Evolutionary conservation across 2,888 invertebrate genomes (phyloP), one percentile per base, ranked within the genome.

Genomic region (Epinotia bilunana): DNA sequence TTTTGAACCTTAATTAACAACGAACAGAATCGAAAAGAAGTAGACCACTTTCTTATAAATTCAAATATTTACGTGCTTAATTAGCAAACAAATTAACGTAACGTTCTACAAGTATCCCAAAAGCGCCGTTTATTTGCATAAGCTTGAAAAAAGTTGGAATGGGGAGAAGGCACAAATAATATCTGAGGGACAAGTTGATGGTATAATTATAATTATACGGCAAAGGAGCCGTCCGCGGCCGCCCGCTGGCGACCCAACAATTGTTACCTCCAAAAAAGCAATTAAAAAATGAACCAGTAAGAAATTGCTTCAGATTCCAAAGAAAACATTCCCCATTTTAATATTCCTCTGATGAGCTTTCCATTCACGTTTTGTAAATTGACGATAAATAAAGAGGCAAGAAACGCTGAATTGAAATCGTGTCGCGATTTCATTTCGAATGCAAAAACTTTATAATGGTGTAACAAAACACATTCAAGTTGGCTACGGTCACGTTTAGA

Each of bases 181-280:
- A 91, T 88, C 89, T 84, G 86, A 85, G 88, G 91, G 87, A 88
- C 86, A 90, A 90, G 90, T 90, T 93, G 93, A 93, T 92, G 91
- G 89, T 92, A 92, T 92, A 91, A 93, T 93, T 93, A 92, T 92
- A 93, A 93, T 92, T 90, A 92, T 90, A 88, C 86, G 86, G 79
- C 85, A 91, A 92, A 90, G 89, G 86, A 85, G 88, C 91, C 91
- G 88, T 91, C 92, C 88, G 88, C 86, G 91, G 86, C 93, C 93
- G 89, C 93, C 93, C 93, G 93, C 93, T 90, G 93, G 79, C 86
- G 77, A 83, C 83, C 81, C 86, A 87, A 86, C 88, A 90, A 92
- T 92, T 93, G 93, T 93, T 89, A 87, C 82, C 87, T 87, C 89
- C 87, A 90, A 91, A 92, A 91, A 93, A 92, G 89, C 89, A 92